These are phyloP conservation scores for Heliconius congener DNA, from an alignment of 1,140 invertebrate genomes.

Conservation along the genomic window DNA sequence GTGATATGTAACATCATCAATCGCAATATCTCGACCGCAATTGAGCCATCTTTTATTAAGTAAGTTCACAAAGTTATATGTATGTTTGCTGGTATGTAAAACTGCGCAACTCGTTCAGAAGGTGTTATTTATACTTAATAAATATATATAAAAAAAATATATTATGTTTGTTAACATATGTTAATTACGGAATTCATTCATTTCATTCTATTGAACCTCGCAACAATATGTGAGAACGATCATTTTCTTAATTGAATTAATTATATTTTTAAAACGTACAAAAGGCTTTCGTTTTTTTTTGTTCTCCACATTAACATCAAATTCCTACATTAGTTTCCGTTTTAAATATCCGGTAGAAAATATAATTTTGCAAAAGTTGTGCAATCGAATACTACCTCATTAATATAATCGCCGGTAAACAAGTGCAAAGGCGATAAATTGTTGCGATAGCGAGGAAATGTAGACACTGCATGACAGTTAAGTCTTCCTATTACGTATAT, in stretches of 20 bases:
- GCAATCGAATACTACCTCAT: slow-evolving; percentile 18
- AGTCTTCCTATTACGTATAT: slow-evolving; percentile 14
- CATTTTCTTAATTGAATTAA: not conserved
- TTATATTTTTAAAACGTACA: not conserved
- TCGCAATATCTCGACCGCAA: not conserved
- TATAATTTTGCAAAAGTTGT: slow-evolving; percentile 18
- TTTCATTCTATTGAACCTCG: too few species aligned
- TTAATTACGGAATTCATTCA: too few species aligned
- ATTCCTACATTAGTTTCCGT: slow-evolving; percentile 9
- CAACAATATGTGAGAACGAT: too few species aligned
- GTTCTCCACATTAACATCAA: not conserved
- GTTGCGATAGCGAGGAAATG: slow-evolving; percentile 21
- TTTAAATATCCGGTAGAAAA: slow-evolving; percentile 21
- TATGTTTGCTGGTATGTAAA: slow-evolving; percentile 15
- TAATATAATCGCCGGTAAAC: slow-evolving; percentile 25
- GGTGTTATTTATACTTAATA: not conserved
- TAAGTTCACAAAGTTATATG: slow-evolving; percentile 13
- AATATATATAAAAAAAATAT: too few species aligned
- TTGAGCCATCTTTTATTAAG: slow-evolving; percentile 10
- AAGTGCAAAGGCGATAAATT: slow-evolving; percentile 22
- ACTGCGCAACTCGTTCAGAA: slow-evolving; percentile 1
- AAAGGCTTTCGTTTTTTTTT: slow-evolving; percentile 9
- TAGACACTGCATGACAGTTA: slow-evolving; percentile 4
- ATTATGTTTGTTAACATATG: not conserved
- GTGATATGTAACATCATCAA: slow-evolving; percentile 5